Evolutionary conservation across 2,888 invertebrate species (phyloP), one percentile per base, ranked within the genome.

Genomic region (Bombyx huttoni): DNA sequence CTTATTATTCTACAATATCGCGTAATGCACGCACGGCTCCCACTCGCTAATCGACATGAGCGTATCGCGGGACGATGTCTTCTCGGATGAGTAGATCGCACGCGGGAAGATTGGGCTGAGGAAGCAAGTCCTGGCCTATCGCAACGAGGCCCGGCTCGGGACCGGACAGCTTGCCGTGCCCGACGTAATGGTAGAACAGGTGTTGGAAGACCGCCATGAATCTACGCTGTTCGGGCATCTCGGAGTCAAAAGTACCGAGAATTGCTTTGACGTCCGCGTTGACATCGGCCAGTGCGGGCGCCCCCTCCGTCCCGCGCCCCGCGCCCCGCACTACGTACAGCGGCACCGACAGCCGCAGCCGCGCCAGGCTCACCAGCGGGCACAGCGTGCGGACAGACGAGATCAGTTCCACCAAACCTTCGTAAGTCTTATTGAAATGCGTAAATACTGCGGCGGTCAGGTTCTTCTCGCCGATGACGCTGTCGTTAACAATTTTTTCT

Each of bases 371-470:
- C 48, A 93, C 84, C 52, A 96, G 76, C 1, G 96, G 96, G 67
- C 96, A 96, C 49, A 94, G 89, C 1, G 93, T 94, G 52, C 95
- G 91, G 33, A 96, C 91, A 60, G 95, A 93, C 0, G 95, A 93
- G 34, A 95, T 92, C 90, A 96, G 90, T 50, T 92, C 86, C 13
- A 91, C 91, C 48, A 95, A 78, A 34, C 94, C 94, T 54, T 89
- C 84, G 86, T 94, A 92, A 1, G 91, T 93, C 52, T 91, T 85
- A 57, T 93, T 92, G 70, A 94, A 94, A 57, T 91, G 88, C 40
- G 80, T 73, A n/a, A 93, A 89, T 12, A 91, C 90, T 56, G 91
- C 89, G 1, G 91, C 89, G 0, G 92, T 90, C 45, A 94, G 68
- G 54, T 92, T 92, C 54, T 89, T 82, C 34, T 91, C 88, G 0